Percentiles rank a stretch among this genome's conserved stretches.
Evolutionary conservation across 2,888 invertebrate species (phyloP).

Genomic region (Agrilus cyanescens): DNA sequence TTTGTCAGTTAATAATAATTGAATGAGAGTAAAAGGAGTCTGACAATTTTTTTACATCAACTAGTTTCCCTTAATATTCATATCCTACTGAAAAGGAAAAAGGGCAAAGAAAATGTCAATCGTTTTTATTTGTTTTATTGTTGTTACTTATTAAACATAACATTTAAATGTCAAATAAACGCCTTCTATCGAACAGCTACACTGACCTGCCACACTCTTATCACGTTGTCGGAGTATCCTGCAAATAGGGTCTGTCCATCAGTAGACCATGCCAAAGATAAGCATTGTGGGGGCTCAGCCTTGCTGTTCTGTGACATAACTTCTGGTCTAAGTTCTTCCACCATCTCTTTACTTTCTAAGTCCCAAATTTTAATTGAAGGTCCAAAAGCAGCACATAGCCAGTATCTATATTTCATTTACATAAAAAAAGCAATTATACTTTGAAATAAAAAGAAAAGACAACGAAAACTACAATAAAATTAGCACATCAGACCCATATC

Average conservation of each 20-base stretch:
- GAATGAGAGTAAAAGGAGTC: too few relatives aligned
- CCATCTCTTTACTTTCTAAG: slow-evolving; percentile 98
- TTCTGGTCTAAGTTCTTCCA: slow-evolving; percentile 96
- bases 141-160: too few relatives aligned
- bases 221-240: slow-evolving; percentile 96
- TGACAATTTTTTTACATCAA: too few relatives aligned
- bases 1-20: too few relatives aligned
- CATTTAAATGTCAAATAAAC: neutral
- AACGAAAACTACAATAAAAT: neutral
- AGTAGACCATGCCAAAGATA: slow-evolving; percentile 96
- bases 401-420: slow-evolving; percentile 47
- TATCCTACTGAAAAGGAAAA: too few relatives aligned
- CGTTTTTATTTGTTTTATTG: too few relatives aligned
- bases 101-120: too few relatives aligned
- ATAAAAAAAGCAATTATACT: neutral
- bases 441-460: neutral
- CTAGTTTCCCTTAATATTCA: too few relatives aligned
- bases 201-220: slow-evolving; percentile 98
- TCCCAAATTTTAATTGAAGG: slow-evolving; percentile 99
- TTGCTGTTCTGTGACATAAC: slow-evolving; percentile 70
- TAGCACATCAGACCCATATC: slow-evolving; percentile 35
- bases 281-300: slow-evolving; percentile 89
- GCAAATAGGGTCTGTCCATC: slow-evolving; percentile 98
- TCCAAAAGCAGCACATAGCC: slow-evolving; percentile 98
- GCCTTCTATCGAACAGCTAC: slow-evolving; percentile 59